Evolutionary conservation across 92 coral and sea anemone genomes (phyloP), one percentile per base, ranked within the genome.

Genomic region (Palythoa caribaeorum): DNA sequence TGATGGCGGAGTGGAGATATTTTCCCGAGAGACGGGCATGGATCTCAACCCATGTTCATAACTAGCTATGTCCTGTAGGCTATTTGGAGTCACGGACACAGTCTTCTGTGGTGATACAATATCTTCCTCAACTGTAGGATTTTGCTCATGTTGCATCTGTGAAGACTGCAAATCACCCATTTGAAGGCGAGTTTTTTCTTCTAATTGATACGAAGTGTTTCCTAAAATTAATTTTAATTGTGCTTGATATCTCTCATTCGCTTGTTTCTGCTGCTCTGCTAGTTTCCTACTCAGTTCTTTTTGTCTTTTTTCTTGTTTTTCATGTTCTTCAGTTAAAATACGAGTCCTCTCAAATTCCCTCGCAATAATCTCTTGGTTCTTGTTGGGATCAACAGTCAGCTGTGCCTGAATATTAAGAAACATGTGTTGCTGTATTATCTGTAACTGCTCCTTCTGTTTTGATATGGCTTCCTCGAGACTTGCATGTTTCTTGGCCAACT

Each of bases 361-460:
- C 3, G 93, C 88, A 54, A 94, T 93, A 5, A 90, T 50, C 62
- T 94, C 92, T 51, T 94, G 94, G 54, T 88, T 89, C 83, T 89
- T 93, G 48, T 78, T 85, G 10, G 95, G 93, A 73, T 94, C 95
- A 10, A 96, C 83, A 15, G 94, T 92, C 57, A 93, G 77, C 90
- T 96, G 99, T 3, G 98, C 94, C 71, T 96, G 98, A n/a, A 95
- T 90, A 79, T 96, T 96, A 15, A 95, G 93, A 38, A 93, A 87
- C 96, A 96, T 96, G 47, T 96, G 99, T 73, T 92, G 96, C 75
- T 96, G 99, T 71, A 96, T 94, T 11, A 90, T 92, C 83, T 88
- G 86, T 1, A 96, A 91, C 83, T 95, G 99, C 35, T 88, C 91
- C 60, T 92, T 94, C 86, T 96, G 99, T 62, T 91, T 90, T 19